phyloP scores from a whole-genome alignment of 2,113 vertebrate species.

The Dicrurus megarhynchus region DNA sequence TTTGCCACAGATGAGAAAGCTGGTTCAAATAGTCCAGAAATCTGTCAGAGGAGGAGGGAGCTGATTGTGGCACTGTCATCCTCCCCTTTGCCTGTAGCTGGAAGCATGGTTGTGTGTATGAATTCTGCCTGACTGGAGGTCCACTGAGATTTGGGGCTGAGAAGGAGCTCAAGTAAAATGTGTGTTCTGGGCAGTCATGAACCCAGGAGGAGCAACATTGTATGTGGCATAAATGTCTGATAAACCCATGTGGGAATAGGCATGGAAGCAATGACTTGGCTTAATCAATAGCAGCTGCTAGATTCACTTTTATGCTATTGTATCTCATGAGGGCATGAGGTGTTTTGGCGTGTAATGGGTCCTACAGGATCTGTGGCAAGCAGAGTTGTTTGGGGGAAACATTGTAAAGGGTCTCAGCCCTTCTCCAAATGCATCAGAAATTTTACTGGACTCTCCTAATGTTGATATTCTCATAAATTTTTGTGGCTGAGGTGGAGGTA shows the following conservation, averaged over 20 bases:
- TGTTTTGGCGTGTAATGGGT: not conserved
- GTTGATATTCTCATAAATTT: not conserved
- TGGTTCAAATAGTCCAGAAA: conserved; percentile 7
- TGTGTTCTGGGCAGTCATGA: not conserved
- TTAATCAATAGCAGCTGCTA: conserved; percentile 57
- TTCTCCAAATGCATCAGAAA: not conserved
- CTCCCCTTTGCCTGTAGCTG: not conserved
- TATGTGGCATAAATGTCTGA: conserved; percentile 38
- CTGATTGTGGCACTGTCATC: not conserved
- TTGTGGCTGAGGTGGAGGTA: not conserved
- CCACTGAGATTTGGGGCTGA: not conserved
- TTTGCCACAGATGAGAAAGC: conserved; percentile 9
- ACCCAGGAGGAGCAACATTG: conserved; percentile 27
- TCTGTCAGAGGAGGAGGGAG: not conserved
- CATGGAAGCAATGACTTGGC: conserved; percentile 39
- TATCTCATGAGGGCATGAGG: conserved; percentile 2
- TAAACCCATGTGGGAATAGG: not conserved
- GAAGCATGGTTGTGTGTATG: not conserved
- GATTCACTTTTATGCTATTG: conserved; percentile 11
- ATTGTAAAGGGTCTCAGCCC: not conserved
- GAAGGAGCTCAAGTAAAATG: conserved; percentile 27
- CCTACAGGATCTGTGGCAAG: not conserved
- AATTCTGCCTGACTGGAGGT: conserved; percentile 15
- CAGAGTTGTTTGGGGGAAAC: not conserved
- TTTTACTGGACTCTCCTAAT: not conserved